These are phyloP conservation scores for Phrynosoma platyrhinos DNA, from an alignment of 2,113 vertebrate species.

Conservation along the genomic window DNA sequence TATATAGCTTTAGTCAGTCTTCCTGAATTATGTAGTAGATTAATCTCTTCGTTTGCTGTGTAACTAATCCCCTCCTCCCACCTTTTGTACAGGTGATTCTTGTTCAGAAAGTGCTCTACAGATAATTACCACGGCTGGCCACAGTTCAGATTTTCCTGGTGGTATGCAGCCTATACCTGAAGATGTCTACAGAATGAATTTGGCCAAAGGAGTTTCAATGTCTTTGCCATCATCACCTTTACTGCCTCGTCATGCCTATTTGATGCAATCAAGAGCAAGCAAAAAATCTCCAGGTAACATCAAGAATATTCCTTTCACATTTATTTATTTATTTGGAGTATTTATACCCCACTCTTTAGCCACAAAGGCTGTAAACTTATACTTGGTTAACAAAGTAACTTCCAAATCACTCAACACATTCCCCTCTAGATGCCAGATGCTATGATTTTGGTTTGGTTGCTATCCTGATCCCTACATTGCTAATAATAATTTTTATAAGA, in stretches of 20 bases:
- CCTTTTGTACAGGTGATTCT: constrained; percentile 80
- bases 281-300: constrained; percentile 95
- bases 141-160: constrained; percentile 71
- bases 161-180: constrained; percentile 72
- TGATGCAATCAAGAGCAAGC: constrained; percentile 85
- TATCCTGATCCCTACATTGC: background rate
- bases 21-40: background rate
- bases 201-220: constrained; percentile 94
- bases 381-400: background rate
- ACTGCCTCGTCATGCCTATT: constrained; percentile 90
- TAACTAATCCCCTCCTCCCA: constrained; percentile 5
- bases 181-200: constrained; percentile 82
- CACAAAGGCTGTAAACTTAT: too few relatives aligned
- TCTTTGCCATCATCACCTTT: constrained; percentile 96
- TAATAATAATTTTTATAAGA: background rate
- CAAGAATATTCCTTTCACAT: background rate
- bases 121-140: constrained; percentile 70
- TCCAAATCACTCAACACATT: background rate
- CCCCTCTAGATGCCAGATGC: background rate
- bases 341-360: too few relatives aligned
- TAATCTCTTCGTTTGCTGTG: constrained; percentile 6
- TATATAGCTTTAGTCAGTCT: background rate
- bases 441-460: background rate
- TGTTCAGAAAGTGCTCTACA: constrained; percentile 77
- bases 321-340: too few relatives aligned